A percentile compares a stretch with the other conserved stretches of the same genome.
Conservation (phyloP, 2,113 vertebrate genomes). For the Nymphicus hollandicus region DNA sequence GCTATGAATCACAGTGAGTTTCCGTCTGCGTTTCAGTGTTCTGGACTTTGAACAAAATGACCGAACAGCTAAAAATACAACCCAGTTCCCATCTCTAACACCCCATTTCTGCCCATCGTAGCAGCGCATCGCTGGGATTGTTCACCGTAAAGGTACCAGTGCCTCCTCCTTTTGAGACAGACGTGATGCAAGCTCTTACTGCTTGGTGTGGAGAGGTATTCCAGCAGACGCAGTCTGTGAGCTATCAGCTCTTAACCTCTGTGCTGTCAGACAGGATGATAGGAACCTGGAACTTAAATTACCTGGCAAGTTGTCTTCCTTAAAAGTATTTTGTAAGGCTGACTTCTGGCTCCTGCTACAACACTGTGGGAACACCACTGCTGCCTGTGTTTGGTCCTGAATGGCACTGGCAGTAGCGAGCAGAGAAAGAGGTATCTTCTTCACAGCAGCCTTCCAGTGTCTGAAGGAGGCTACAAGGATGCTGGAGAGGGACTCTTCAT, state of each 20-base stretch:
- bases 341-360: not conserved
- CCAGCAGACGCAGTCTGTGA: not conserved
- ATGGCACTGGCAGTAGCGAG: not conserved
- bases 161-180: not conserved
- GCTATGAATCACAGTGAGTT: not conserved
- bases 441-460: no score
- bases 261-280: not conserved
- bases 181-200: not conserved
- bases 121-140: not conserved
- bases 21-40: not conserved
- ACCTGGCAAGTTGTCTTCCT: not conserved
- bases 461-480: no score
- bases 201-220: not conserved
- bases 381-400: not conserved
- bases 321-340: not conserved
- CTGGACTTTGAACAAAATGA: constrained; percentile 26
- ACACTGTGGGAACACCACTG: not conserved
- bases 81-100: not conserved
- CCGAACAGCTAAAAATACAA: constrained; percentile 30
- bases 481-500: no score
- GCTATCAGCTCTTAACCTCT: not conserved
- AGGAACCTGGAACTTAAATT: not conserved
- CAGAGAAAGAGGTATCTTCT: not conserved
- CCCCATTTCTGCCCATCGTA: not conserved
- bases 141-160: not conserved